Evolutionary conservation across 2,888 invertebrate genomes (phyloP).

Genomic region (Epistrophe eligans): DNA sequence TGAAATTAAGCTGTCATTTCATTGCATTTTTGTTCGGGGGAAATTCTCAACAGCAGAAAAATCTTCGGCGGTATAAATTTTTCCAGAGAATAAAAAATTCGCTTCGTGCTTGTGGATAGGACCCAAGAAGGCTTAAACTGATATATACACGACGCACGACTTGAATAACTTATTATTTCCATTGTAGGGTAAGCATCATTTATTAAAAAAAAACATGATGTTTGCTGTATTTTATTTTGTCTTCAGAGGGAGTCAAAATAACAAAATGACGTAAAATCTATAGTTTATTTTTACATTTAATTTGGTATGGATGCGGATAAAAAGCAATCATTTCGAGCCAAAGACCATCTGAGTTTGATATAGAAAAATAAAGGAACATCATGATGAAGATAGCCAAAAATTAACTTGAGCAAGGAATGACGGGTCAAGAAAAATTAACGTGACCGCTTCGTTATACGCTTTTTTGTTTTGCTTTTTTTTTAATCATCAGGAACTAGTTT

Average conservation of each 20-base stretch:
- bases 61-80: no score
- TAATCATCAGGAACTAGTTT: neutral
- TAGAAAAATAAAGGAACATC: constrained; percentile 6
- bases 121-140: no score
- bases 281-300: constrained; percentile 39
- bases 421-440: constrained; percentile 31
- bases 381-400: neutral
- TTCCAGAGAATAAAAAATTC: no score
- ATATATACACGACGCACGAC: no score
- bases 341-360: constrained; percentile 12
- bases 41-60: no score
- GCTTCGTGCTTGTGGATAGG: no score
- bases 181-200: neutral
- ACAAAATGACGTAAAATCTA: constrained; percentile 17
- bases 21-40: no score
- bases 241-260: constrained; percentile 44
- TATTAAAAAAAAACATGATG: neutral
- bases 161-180: no score
- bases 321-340: constrained; percentile 46
- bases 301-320: constrained; percentile 19
- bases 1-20: no score
- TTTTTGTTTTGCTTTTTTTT: neutral
- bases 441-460: constrained; percentile 23
- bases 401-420: neutral
- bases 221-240: neutral